Conservation (phyloP, 1,140 invertebrate genomes). For the Trialeurodes vaporariorum region DNA sequence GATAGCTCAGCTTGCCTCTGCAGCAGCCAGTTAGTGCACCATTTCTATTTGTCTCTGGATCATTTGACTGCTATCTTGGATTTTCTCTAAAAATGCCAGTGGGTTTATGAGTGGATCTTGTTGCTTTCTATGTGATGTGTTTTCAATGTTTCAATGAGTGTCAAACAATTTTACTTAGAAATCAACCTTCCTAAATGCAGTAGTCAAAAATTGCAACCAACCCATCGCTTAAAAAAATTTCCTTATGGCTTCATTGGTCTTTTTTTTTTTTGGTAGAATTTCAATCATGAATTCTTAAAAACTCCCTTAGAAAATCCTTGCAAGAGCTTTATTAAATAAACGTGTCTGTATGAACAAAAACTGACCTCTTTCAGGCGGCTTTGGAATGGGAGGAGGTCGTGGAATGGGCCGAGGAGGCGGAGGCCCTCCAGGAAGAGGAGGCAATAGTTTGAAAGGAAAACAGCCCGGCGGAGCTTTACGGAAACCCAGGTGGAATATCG, state of each 20-base stretch:
- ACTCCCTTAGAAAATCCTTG: background rate
- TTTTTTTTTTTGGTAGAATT: background rate
- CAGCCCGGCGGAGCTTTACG: conserved; percentile 60
- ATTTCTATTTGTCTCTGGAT: too few species aligned
- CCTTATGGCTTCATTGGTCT: background rate
- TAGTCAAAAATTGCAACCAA: too few species aligned
- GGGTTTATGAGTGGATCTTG: too few species aligned
- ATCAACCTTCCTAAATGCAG: too few species aligned
- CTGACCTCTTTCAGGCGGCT: background rate
- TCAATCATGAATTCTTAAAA: background rate
- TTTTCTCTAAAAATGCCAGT: too few species aligned
- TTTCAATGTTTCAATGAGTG: too few species aligned
- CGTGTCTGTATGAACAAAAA: background rate
- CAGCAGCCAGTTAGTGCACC: too few species aligned
- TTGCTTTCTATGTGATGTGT: too few species aligned
- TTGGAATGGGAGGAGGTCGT: conserved; percentile 13
- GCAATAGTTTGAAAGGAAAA: conserved; percentile 31
- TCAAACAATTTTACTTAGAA: too few species aligned
- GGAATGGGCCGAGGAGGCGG: conserved; percentile 15
- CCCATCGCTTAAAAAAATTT: too few species aligned
- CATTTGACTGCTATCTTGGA: too few species aligned
- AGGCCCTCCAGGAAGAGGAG: conserved; percentile 23
- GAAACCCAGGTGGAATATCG: conserved; percentile 74
- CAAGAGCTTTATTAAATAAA: background rate
- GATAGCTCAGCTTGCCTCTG: too few species aligned